Evolutionary conservation across 2,888 invertebrate species (phyloP).

Genomic region (Xylocampa areola): DNA sequence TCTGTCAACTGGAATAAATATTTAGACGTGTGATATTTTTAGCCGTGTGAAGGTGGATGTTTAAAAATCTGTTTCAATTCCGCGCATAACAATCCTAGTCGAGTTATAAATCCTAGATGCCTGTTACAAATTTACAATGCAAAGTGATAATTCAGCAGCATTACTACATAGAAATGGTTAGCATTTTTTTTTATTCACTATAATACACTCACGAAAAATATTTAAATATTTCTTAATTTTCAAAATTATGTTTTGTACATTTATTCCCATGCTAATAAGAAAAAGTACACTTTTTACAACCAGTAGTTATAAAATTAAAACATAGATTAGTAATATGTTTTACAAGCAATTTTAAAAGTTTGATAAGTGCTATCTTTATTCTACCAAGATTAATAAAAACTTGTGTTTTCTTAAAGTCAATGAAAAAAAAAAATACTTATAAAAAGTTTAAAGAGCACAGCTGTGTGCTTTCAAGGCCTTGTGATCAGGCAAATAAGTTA

Average conservation of each 20-base stretch:
- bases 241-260: too few species aligned
- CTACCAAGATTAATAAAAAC: too few species aligned
- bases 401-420: too few species aligned
- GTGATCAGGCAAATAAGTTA: neutral
- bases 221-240: too few species aligned
- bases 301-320: too few species aligned
- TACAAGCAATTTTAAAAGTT: too few species aligned
- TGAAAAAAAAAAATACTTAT: neutral
- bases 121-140: conserved; percentile 34
- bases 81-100: conserved; percentile 22
- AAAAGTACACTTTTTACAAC: too few species aligned
- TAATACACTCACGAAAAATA: too few species aligned
- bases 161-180: conserved; percentile 38
- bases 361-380: too few species aligned
- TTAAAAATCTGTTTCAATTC: conserved; percentile 30
- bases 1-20: conserved; percentile 45
- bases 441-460: neutral
- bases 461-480: neutral
- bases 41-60: conserved; percentile 33
- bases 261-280: too few species aligned
- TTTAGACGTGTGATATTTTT: conserved; percentile 42
- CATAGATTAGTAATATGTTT: too few species aligned
- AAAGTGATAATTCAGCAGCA: conserved; percentile 40
- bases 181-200: conserved; percentile 2
- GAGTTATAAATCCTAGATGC: conserved; percentile 18